phyloP scores from a whole-genome alignment of 2,113 vertebrate species.

The Grus americana region DNA sequence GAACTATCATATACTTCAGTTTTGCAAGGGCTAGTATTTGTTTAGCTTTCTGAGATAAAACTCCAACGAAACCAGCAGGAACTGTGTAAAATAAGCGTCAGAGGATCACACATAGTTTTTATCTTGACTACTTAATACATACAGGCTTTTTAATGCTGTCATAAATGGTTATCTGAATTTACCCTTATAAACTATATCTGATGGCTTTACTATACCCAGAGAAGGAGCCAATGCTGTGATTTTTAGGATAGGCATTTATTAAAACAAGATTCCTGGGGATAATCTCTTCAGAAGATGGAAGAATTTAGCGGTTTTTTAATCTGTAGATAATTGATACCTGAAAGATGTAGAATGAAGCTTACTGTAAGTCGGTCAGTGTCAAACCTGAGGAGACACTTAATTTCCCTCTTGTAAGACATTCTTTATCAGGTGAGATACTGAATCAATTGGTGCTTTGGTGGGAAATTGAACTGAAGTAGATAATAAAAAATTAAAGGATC shows the following conservation, averaged over 20 bases:
- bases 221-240: neutral
- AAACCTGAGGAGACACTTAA: neutral
- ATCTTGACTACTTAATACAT: neutral
- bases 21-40: neutral
- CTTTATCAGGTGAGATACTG: neutral
- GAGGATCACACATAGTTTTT: neutral
- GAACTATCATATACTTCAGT: neutral
- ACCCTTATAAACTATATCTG: neutral
- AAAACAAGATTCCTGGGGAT: neutral
- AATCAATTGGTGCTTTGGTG: neutral
- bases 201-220: neutral
- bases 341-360: neutral
- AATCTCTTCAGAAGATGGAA: neutral
- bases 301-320: neutral
- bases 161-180: neutral
- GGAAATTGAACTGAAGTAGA: neutral
- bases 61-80: neutral
- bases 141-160: neutral
- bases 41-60: neutral
- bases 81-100: neutral
- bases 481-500: neutral
- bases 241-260: neutral
- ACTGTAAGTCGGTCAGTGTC: neutral
- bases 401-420: neutral
- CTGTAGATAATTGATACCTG: neutral